phyloP scores from a whole-genome alignment of 1,140 invertebrate genomes.

The Goniozus legneri region DNA sequence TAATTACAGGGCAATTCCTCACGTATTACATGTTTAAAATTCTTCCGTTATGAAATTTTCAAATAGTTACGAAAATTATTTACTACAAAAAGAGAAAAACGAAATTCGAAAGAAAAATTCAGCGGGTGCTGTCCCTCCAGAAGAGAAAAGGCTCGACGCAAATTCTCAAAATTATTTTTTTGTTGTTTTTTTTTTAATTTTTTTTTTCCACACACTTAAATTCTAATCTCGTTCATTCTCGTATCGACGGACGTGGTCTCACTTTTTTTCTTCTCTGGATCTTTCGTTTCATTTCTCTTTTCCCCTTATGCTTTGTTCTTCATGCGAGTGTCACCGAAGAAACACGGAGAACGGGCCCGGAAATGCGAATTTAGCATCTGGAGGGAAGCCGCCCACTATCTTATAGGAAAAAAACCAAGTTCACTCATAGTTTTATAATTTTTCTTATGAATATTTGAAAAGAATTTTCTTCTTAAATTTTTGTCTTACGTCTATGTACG shows the following conservation, averaged over 20 bases:
- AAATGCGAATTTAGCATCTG: constrained; percentile 31
- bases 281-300: not conserved
- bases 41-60: too few species aligned
- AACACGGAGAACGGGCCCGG: not conserved
- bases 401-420: too few species aligned
- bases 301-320: not conserved
- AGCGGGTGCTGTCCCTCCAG: constrained; percentile 43
- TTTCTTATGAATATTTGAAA: constrained; percentile 3
- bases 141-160: constrained; percentile 18
- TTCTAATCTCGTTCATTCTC: not conserved
- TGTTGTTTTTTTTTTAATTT: constrained; percentile 1
- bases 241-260: constrained; percentile 2
- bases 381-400: constrained; percentile 39
- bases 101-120: constrained; percentile 32
- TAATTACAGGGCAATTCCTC: constrained; percentile 51
- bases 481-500: constrained; percentile 48
- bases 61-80: too few species aligned
- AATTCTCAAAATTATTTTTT: constrained; percentile 10
- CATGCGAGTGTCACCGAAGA: not conserved
- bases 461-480: constrained; percentile 24
- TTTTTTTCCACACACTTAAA: not conserved
- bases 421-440: too few species aligned
- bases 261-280: not conserved
- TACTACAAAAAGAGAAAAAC: too few species aligned
- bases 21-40: too few species aligned